Conservation (phyloP, 2,113 vertebrate genomes). For the Pica pica region DNA sequence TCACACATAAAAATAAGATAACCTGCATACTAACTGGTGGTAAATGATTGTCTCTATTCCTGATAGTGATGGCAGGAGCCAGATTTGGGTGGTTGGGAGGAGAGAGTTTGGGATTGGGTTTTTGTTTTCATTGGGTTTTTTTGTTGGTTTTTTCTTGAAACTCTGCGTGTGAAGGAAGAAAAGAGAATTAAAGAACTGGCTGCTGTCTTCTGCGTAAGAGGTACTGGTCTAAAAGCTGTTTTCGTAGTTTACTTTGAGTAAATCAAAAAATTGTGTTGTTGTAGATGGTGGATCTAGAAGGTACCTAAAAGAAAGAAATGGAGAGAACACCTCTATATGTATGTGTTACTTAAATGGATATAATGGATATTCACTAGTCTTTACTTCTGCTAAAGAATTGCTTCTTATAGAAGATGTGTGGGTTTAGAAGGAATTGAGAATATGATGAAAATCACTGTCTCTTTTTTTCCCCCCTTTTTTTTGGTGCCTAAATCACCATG, state of each 20-base stretch:
- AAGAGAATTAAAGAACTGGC: background rate
- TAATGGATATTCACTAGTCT: background rate
- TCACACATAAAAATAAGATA: background rate
- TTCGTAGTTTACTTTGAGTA: background rate
- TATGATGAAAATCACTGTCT: background rate
- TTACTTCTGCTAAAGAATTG: background rate
- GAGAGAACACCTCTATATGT: background rate
- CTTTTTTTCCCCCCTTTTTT: rapidly evolving
- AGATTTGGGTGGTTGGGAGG: background rate
- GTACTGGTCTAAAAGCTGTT: background rate
- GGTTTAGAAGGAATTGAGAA: background rate
- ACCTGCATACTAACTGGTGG: background rate
- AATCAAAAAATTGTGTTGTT: background rate
- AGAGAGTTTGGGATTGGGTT: background rate
- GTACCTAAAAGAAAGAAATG: background rate
- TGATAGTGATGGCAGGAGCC: background rate
- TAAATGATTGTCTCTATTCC: background rate
- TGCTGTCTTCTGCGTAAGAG: background rate
- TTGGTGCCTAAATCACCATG: background rate
- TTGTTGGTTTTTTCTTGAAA: background rate
- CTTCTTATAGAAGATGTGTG: background rate
- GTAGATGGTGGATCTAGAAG: background rate
- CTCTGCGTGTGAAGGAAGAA: background rate
- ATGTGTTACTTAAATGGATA: background rate
- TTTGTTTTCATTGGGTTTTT: background rate